Evolutionary conservation across 2,113 vertebrate genomes (phyloP).

Genomic region (Lycocorax pyrrhopterus): DNA sequence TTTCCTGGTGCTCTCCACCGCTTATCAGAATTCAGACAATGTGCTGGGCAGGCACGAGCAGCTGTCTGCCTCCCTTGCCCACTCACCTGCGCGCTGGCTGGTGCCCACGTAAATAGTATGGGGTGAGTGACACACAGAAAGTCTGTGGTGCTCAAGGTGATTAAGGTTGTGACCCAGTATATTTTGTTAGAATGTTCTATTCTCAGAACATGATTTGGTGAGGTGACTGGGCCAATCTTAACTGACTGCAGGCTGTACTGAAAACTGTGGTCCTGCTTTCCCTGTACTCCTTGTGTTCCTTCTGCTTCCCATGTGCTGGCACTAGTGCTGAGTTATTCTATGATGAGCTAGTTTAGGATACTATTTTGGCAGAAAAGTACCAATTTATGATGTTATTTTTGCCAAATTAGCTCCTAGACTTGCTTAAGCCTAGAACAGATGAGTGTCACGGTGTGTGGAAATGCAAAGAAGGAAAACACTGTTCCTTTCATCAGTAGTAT

Average conservation of each 20-base stretch:
- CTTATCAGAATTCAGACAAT: not conserved
- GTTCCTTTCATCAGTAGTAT: not conserved
- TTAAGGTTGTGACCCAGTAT: not conserved
- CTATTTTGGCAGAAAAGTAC: not conserved
- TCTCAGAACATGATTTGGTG: not conserved
- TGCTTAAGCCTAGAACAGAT: not conserved
- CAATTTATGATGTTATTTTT: not conserved
- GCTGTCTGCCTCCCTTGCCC: not conserved
- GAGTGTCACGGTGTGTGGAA: not conserved
- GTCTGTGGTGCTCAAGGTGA: not conserved
- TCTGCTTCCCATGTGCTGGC: not conserved
- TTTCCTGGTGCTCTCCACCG: not conserved
- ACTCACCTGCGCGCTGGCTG: not conserved
- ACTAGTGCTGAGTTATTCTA: not conserved
- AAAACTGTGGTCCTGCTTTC: not conserved
- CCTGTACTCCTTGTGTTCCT: not conserved
- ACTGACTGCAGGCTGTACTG: not conserved
- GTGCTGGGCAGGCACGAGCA: not conserved
- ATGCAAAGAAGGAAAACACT: not conserved
- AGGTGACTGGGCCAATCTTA: not conserved
- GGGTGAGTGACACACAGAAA: rapidly evolving
- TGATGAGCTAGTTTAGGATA: not conserved
- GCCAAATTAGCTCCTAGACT: not conserved
- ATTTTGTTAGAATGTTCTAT: not conserved
- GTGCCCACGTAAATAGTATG: not conserved